Evolutionary conservation across 2,113 vertebrate species (phyloP).

Genomic region (Plotosus lineatus): DNA sequence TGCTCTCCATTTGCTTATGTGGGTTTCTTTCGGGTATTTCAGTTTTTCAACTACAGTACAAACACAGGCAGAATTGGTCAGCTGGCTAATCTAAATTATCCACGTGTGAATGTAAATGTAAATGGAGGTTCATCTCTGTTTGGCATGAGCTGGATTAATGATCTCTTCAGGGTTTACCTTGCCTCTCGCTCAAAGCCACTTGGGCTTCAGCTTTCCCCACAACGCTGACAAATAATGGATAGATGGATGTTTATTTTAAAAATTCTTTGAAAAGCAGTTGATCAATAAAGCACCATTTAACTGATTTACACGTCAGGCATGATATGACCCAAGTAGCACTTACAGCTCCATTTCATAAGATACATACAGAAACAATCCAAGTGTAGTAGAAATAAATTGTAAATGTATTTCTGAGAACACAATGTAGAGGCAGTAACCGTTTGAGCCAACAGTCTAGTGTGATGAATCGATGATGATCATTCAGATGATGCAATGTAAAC

Average conservation of each 20-base stretch:
- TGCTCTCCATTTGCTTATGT: no score
- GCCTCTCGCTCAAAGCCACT: no score
- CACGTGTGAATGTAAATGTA: no score
- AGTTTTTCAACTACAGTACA: no score
- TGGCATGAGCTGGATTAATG: no score
- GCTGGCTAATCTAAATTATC: no score
- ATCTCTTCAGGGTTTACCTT: no score
- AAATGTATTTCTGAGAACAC: neutral
- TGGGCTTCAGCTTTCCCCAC: no score
- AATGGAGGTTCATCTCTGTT: no score
- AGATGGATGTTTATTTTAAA: neutral
- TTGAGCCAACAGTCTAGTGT: slow-evolving; percentile 18
- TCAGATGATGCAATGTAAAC: slow-evolving; percentile 69
- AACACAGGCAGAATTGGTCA: no score
- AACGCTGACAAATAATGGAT: no score
- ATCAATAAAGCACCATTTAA: slow-evolving; percentile 29
- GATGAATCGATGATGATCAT: slow-evolving; percentile 68
- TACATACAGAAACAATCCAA: neutral
- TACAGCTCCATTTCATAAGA: neutral
- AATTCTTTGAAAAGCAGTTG: neutral
- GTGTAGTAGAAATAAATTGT: slow-evolving; percentile 25
- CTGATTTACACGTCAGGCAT: slow-evolving; percentile 19
- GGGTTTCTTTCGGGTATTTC: no score
- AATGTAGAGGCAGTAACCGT: neutral
- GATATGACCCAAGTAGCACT: slow-evolving; percentile 8